These are phyloP conservation scores for Nephrotoma flavescens DNA, from an alignment of 2,888 invertebrate species.

Conservation along the genomic window DNA sequence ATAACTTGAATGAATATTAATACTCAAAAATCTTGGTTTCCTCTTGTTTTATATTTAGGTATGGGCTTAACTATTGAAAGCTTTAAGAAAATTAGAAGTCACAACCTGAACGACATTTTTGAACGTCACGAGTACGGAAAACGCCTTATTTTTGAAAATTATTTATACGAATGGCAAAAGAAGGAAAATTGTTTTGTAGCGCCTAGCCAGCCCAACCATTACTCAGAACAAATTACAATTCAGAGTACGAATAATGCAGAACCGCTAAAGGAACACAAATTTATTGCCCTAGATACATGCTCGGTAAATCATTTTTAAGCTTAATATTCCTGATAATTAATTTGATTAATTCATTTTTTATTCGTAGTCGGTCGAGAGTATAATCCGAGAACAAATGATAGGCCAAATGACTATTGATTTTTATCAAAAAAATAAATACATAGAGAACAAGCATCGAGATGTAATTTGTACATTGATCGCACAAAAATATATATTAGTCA, in stretches of 20 bases:
- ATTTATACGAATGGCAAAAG: background rate
- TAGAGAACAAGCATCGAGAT: background rate
- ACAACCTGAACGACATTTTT: background rate
- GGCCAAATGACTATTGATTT: background rate
- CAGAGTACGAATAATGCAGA: background rate
- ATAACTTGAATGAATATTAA: no score
- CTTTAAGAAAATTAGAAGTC: background rate
- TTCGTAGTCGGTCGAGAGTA: background rate
- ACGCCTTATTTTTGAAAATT: background rate
- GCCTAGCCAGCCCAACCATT: background rate
- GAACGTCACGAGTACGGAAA: background rate
- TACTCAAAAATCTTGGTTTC: no score
- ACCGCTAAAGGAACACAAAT: background rate
- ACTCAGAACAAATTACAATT: background rate
- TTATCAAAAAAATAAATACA: background rate
- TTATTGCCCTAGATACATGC: no score
- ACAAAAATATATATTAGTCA: background rate
- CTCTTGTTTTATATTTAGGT: background rate
- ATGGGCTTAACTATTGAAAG: background rate
- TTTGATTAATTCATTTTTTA: background rate
- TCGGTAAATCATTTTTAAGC: background rate
- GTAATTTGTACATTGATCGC: background rate
- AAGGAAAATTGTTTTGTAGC: background rate
- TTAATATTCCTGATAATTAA: background rate
- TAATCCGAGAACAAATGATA: background rate